Evolutionary conservation across 1,140 invertebrate genomes (phyloP), one percentile per base, ranked within the genome.

Genomic region (Archivesica marissinica): DNA sequence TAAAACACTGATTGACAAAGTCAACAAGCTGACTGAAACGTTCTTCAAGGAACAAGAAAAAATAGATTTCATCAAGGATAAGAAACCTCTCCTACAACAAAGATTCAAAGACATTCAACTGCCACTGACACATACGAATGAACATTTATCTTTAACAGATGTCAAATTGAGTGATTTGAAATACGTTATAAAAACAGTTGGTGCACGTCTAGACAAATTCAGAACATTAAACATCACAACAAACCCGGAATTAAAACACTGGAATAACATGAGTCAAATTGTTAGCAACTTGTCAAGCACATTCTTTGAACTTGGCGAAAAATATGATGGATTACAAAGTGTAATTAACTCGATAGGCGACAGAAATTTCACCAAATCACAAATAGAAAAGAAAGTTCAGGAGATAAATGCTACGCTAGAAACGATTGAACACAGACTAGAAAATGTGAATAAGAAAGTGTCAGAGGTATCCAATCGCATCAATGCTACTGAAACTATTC

Each of bases 211-310:
- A 33, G 39, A 44, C 39, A 83, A 70, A 28, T 83, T 83, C 23
- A 74, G 30, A 28, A 70, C 68, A 35, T 30, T 83, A 30, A 72
- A 83, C 23, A 75, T 83, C 15, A 83, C 70, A 33, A 75, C 80
- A 17, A 28, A 54, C 6, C 33, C 35, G 15, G 80, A 83, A 59
- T 61, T 83, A 54, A 35, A 64, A 41, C 20, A 44, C 15, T 83
- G 80, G 80, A 50, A 25, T 44, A 64, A 7, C 7, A 59, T 75
- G 70, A 61, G 50, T 33, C 6, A 52, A 2, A 61, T 33, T 15
- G 54, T 72, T 17, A 25, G 33, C 20, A 54, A 61, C 28, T 17
- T 64, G 4, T 41, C 33, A 3, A 64, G n/a, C 7, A n/a, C 15
- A 0, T 83, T 83, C 50, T 11, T 13, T 17, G 1, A 44, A 25